Evolutionary conservation across 1,140 invertebrate genomes (phyloP).

Genomic region (Sesamia nonagrioides): DNA sequence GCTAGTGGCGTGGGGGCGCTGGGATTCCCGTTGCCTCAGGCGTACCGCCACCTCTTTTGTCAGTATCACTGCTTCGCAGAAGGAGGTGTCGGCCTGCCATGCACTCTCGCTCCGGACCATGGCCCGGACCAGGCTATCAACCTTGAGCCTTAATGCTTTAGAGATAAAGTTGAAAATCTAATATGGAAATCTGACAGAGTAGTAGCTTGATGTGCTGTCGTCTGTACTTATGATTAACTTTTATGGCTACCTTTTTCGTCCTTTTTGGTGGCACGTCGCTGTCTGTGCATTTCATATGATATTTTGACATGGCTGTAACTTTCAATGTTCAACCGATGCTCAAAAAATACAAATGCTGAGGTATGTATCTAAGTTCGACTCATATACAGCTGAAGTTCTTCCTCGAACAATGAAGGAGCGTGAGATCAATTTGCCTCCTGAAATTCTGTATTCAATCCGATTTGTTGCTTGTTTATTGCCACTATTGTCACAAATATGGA

Average conservation of each 20-base stretch:
- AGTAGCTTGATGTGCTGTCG: too few species aligned
- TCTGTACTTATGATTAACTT: too few species aligned
- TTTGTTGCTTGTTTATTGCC: neutral
- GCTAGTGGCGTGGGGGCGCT: too few species aligned
- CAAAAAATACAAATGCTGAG: neutral
- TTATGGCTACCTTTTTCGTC: neutral
- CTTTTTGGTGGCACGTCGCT: neutral
- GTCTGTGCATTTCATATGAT: neutral
- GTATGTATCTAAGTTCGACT: neutral
- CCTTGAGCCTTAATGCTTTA: too few species aligned
- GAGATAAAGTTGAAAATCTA: too few species aligned
- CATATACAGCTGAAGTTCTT: neutral
- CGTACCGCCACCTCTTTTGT: too few species aligned
- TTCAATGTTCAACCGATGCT: neutral
- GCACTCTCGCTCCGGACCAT: too few species aligned
- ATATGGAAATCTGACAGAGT: too few species aligned
- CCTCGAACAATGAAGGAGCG: neutral
- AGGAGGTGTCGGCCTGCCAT: too few species aligned
- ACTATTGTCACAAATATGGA: neutral
- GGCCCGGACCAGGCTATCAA: too few species aligned
- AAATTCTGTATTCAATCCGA: neutral
- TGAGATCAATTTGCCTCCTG: neutral
- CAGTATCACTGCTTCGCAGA: too few species aligned
- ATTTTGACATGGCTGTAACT: conserved; percentile 4
- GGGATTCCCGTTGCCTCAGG: too few species aligned